Evolutionary conservation across 2,797 vertebrate species (phyloP), one percentile per base, ranked within the genome.

Genomic region (Amblyopsis hoosieri): DNA sequence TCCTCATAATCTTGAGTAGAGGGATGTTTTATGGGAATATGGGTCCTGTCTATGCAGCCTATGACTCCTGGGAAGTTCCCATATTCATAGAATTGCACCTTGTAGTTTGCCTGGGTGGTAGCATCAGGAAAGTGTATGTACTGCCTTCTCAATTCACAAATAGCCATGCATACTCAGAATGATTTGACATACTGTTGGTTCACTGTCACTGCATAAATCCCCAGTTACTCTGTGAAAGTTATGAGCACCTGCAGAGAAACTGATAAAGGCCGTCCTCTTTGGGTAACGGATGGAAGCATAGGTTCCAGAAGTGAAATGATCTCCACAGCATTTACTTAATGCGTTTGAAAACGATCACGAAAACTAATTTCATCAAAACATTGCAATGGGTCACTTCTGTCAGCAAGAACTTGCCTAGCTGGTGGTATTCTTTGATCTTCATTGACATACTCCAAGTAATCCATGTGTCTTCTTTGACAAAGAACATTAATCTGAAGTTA

Each of bases 141-240:
- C 19, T 11, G 7, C 2, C 19, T 12, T 11, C 12, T 17, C 50
- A 51, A 15, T 51, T 51, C 50, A 51, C 14, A 19, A 50, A 50
- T 50, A 11, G 49, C 49, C 14, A 8, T 10, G 49, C 6, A 50
- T 14, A 17, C 49, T 50, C 17, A 12, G 50, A 54, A 12, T 4
- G n/a, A 31, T 55, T 1, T 59, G 53, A 37, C 59, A 19, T 14
- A 49, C 57, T 23, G 47, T 53, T 60, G 47, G 54, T 75, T 75
- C 55, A 70, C 55, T 54, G 60, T 75, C 55, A 70, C 55, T 54
- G 60, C 46, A 64, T 49, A 57, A 2, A 64, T 64, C 56, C 14
- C 50, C 14, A 62, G 51, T 70, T 66, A 61, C 57, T 54, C 12
- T 2, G 10, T 66, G 37, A 51, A 65, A 37, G 45, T 59, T n/a